These are phyloP conservation scores for Euschistus heros DNA, from an alignment of 1,140 invertebrate species.

Conservation along the genomic window DNA sequence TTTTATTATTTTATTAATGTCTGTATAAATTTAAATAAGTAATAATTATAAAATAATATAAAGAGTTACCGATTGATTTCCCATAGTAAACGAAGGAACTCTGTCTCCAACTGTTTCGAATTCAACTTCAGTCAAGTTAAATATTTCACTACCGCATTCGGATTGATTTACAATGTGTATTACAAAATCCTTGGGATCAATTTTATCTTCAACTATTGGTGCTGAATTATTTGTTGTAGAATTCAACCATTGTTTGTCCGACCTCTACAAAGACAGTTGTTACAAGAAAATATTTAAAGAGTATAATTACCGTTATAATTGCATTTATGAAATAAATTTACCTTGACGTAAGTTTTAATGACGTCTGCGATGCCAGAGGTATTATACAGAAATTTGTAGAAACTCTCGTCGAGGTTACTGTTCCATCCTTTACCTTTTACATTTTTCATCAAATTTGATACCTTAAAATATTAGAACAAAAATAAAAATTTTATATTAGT, in stretches of 20 bases:
- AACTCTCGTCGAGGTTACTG: neutral
- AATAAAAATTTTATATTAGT: too few species aligned
- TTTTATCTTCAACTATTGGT: neutral
- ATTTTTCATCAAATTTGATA: too few species aligned
- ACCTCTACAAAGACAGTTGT: neutral
- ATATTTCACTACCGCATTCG: neutral
- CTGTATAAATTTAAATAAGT: too few species aligned
- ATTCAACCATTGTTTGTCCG: neutral
- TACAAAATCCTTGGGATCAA: neutral
- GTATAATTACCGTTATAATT: too few species aligned
- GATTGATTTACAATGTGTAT: neutral
- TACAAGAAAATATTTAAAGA: too few species aligned
- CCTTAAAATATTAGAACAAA: too few species aligned
- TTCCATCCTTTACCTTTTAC: neutral
- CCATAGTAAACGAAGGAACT: neutral
- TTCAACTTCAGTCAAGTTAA: conserved; percentile 32
- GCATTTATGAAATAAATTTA: too few species aligned
- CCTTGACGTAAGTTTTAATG: neutral
- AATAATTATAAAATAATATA: too few species aligned
- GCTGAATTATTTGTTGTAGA: neutral
- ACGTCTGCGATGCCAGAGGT: neutral
- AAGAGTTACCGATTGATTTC: too few species aligned
- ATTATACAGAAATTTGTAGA: neutral
- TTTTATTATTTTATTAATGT: too few species aligned
- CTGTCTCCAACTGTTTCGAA: conserved; percentile 11